These are phyloP conservation scores for Cydia fagiglandana DNA, from an alignment of 1,140 invertebrate species.

Conservation along the genomic window DNA sequence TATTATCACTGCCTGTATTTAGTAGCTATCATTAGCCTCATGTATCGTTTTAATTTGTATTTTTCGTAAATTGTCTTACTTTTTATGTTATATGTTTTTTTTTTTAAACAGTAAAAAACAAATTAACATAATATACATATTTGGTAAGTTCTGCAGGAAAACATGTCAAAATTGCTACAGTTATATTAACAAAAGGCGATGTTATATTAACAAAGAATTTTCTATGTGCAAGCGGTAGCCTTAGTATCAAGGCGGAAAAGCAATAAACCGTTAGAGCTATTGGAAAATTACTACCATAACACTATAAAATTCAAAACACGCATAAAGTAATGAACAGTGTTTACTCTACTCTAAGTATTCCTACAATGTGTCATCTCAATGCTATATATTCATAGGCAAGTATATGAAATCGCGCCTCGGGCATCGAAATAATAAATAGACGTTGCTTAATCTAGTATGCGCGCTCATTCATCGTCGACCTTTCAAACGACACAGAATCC, in stretches of 20 bases:
- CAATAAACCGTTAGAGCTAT: slow-evolving; percentile 28
- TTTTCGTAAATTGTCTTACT: no score
- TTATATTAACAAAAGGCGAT: neutral
- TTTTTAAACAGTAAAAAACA: no score
- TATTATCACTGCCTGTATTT: no score
- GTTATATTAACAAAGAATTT: neutral
- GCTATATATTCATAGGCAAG: neutral
- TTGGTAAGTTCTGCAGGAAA: no score
- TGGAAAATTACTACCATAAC: slow-evolving; percentile 25
- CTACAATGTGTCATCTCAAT: slow-evolving; percentile 25
- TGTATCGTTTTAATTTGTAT: no score
- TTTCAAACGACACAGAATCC: slow-evolving; percentile 55
- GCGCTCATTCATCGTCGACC: slow-evolving; percentile 57
- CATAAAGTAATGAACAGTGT: slow-evolving; percentile 11
- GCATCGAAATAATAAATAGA: slow-evolving; percentile 23
- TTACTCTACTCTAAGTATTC: slow-evolving; percentile 22
- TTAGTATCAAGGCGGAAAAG: slow-evolving; percentile 17
- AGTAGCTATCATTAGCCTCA: no score
- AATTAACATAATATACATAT: no score
- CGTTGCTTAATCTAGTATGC: slow-evolving; percentile 39
- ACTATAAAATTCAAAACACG: slow-evolving; percentile 29
- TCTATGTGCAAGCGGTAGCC: neutral
- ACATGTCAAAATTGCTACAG: no score
- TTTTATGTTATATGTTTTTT: no score
- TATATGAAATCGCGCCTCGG: neutral